A percentile compares a stretch with the other conserved stretches of the same genome.
Conservation (phyloP, 2,797 vertebrate genomes). For the Pyrocephalus nanus region DNA sequence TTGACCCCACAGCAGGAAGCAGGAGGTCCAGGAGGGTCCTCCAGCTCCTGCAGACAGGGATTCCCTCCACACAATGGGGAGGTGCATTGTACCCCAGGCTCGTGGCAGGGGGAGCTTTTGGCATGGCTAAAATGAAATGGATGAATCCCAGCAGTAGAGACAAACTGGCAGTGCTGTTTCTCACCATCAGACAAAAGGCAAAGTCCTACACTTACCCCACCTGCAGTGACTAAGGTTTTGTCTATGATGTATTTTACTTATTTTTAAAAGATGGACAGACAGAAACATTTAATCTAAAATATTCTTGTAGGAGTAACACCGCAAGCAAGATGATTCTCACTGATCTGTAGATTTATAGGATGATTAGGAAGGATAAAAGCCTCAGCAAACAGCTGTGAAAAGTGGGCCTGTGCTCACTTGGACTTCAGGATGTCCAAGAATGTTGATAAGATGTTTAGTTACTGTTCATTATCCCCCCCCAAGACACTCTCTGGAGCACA, state of each 20-base stretch:
- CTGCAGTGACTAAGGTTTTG: neutral
- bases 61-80: neutral
- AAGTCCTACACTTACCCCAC: neutral
- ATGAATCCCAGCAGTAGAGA: neutral
- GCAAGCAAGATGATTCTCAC: neutral
- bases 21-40: neutral
- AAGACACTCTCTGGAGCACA: neutral
- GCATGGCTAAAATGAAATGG: neutral
- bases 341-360: neutral
- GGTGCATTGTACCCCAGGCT: neutral
- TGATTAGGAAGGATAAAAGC: neutral
- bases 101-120: neutral
- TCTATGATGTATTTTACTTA: neutral
- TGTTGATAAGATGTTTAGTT: rapidly evolving
- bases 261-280: neutral
- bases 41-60: neutral
- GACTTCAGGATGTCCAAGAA: neutral
- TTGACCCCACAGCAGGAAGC: neutral
- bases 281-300: neutral
- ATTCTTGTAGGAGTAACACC: neutral
- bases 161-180: neutral
- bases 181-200: neutral
- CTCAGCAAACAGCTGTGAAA: neutral
- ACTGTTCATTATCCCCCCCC: neutral
- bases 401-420: neutral